Evolutionary conservation across 30 jellyfish, hydroid and myxozoan species (phyloP).

Genomic region (Phacellophora camtschatica): DNA sequence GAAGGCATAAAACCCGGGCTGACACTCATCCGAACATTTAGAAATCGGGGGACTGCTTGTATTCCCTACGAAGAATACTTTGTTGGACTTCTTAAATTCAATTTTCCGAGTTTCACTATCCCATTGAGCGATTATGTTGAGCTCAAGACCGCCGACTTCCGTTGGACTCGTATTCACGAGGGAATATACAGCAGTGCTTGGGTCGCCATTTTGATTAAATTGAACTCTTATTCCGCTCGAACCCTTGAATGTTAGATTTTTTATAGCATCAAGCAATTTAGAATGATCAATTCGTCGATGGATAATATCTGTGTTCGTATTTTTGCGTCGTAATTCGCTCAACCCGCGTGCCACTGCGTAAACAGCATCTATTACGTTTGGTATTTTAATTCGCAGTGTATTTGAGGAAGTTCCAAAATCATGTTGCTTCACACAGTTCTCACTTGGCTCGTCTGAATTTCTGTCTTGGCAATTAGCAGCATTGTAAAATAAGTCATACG

Average conservation of each 20-base stretch:
- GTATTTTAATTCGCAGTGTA: slow-evolving; percentile 23
- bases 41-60: slow-evolving; percentile 36
- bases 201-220: slow-evolving; percentile 63
- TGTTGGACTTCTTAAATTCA: background rate
- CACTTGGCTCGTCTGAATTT: background rate
- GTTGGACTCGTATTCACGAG: slow-evolving; percentile 15
- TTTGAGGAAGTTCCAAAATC: background rate
- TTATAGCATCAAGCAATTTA: slow-evolving; percentile 9
- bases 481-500: background rate
- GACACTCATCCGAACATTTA: slow-evolving; percentile 60
- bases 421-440: background rate
- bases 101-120: slow-evolving; percentile 32
- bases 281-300: background rate
- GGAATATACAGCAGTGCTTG: slow-evolving; percentile 56
- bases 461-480: background rate
- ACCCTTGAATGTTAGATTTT: slow-evolving; percentile 33
- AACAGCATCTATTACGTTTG: slow-evolving; percentile 63
- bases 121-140: slow-evolving; percentile 48
- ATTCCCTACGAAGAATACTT: slow-evolving; percentile 32
- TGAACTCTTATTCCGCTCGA: slow-evolving; percentile 33
- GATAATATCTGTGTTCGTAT: background rate
- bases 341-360: slow-evolving; percentile 66
- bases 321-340: background rate
- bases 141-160: slow-evolving; percentile 10
- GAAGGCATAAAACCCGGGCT: slow-evolving; percentile 58